phyloP scores from a whole-genome alignment of 92 coral and sea anemone species.

The Virgularia gustaviana region DNA sequence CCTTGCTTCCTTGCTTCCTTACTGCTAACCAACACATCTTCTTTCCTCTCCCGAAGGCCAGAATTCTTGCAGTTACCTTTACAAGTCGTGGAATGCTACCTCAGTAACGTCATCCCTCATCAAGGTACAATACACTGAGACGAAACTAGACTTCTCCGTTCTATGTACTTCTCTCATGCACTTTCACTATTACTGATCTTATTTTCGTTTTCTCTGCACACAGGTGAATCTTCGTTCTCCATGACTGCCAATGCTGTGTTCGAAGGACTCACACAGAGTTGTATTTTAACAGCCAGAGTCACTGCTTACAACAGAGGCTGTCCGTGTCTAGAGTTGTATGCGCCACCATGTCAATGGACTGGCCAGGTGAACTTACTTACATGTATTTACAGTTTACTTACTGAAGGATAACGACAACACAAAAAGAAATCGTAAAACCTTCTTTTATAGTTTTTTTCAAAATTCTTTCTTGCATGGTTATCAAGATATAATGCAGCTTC shows the following conservation, averaged over 20 bases:
- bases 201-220: neutral
- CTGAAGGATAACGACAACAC: too few species aligned
- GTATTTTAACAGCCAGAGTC: conserved; percentile 76
- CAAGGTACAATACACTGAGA: too few species aligned
- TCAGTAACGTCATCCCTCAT: conserved; percentile 77
- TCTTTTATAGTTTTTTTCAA: too few species aligned
- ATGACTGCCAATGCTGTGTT: conserved; percentile 76
- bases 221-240: conserved; percentile 85
- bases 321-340: conserved; percentile 81
- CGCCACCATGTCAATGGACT: conserved; percentile 25
- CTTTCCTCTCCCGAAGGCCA: conserved; percentile 55
- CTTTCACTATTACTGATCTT: neutral
- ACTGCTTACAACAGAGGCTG: conserved; percentile 70
- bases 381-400: too few species aligned
- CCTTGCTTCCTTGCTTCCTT: neutral
- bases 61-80: conserved; percentile 83
- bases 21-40: neutral
- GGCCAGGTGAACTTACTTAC: conserved; percentile 58
- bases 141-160: too few species aligned
- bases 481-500: too few species aligned
- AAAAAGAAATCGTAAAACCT: too few species aligned
- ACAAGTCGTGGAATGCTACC: conserved; percentile 94
- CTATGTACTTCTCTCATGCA: too few species aligned
- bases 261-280: conserved; percentile 81
- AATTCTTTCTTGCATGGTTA: too few species aligned